Evolutionary conservation across 2,797 vertebrate genomes (phyloP).

Genomic region (Antrozous pallidus): DNA sequence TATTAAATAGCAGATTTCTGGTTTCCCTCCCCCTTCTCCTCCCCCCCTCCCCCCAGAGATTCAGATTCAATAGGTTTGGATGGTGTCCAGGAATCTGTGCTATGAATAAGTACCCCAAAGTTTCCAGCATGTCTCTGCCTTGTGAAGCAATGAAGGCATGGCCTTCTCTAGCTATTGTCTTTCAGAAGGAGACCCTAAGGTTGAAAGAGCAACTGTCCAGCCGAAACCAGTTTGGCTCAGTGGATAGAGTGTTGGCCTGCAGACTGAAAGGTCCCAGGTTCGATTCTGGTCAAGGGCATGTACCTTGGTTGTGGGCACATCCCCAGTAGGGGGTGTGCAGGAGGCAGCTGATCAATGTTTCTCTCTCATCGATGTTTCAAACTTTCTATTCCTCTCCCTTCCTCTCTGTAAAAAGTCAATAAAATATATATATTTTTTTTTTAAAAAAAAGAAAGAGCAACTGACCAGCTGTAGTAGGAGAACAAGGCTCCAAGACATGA

Average conservation of each 20-base stretch:
- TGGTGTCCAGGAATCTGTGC: neutral
- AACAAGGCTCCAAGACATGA: neutral
- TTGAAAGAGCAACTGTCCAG: neutral
- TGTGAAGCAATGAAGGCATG: neutral
- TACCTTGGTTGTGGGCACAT: too few relatives aligned
- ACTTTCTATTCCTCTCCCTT: too few relatives aligned
- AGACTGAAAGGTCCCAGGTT: too few relatives aligned
- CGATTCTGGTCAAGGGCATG: too few relatives aligned
- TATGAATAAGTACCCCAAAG: neutral
- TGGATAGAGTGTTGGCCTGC: too few relatives aligned
- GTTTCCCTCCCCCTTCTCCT: neutral
- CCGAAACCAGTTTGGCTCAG: too few relatives aligned
- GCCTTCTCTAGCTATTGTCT: neutral
- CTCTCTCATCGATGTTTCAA: too few relatives aligned
- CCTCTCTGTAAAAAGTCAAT: too few relatives aligned
- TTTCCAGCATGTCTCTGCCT: neutral
- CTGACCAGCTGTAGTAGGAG: neutral
- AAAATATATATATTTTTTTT: too few relatives aligned
- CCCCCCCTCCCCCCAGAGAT: neutral
- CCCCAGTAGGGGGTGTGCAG: too few relatives aligned
- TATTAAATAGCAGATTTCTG: neutral
- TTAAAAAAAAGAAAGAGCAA: neutral
- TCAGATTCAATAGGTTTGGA: neutral
- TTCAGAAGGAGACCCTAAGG: neutral
- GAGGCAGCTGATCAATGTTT: too few relatives aligned